Conservation (phyloP, 2,113 vertebrate species). For the Lycaon pictus region DNA sequence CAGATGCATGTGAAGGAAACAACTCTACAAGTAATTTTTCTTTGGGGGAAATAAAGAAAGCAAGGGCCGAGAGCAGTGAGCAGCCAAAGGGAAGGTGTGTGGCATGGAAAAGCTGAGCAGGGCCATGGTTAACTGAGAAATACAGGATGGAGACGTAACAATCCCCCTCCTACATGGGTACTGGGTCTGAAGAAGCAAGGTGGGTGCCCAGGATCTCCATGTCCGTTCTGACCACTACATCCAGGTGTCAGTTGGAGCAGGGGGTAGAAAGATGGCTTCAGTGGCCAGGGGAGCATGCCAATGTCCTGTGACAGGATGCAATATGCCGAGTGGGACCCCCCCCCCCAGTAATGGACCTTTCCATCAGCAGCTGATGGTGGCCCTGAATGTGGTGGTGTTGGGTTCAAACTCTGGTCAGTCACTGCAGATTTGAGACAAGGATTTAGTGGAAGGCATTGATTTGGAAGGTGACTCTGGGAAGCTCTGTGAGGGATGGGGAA, state of each 20-base stretch:
- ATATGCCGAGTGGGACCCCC: background rate
- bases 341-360: background rate
- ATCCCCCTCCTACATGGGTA: background rate
- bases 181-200: background rate
- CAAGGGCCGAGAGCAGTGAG: background rate
- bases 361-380: background rate
- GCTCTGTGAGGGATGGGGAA: background rate
- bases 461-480: background rate
- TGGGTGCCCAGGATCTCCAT: background rate
- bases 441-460: background rate
- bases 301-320: background rate
- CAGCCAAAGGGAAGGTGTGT: too few relatives aligned
- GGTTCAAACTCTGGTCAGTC: background rate
- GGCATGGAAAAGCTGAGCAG: background rate
- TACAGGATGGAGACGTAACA: background rate
- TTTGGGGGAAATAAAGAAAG: background rate
- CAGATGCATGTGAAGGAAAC: background rate
- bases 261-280: background rate
- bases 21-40: background rate
- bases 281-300: background rate
- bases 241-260: background rate
- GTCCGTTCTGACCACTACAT: background rate
- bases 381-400: background rate
- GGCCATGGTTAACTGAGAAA: background rate
- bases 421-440: background rate